phyloP scores from a whole-genome alignment of 92 coral and sea anemone species.

The Desmophyllum pertusum region DNA sequence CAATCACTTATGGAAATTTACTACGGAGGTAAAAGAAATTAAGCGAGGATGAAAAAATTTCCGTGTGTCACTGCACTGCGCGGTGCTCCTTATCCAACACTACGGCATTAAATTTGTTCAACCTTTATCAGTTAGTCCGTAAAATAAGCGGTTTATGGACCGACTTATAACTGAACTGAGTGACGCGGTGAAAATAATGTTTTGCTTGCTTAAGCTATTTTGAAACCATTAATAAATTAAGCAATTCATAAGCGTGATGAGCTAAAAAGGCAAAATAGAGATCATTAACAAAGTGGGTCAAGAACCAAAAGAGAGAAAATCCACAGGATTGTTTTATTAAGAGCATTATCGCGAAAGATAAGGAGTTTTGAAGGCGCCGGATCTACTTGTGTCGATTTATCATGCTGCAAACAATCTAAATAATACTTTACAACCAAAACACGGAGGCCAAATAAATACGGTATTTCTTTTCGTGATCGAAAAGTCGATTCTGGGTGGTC shows the following conservation, averaged over 20 bases:
- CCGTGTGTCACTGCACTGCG: conserved; percentile 1
- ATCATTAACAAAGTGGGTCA: conserved; percentile 35
- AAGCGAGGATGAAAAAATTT: not conserved
- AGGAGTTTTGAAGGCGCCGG: conserved; percentile 32
- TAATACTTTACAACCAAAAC: conserved; percentile 22
- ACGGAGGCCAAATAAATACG: conserved; percentile 22
- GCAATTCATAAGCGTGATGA: conserved; percentile 16
- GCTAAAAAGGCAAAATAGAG: conserved; percentile 14
- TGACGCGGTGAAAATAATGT: conserved; percentile 8
- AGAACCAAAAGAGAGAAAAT: conserved; percentile 27
- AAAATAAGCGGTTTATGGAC: conserved; percentile 25
- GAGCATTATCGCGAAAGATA: conserved; percentile 29
- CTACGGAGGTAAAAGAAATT: conserved; percentile 19
- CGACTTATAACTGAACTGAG: not conserved
- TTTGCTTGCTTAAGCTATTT: conserved; percentile 30
- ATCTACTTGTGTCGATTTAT: conserved; percentile 37
- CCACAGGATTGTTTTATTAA: conserved; percentile 39
- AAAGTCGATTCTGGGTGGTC: conserved; percentile 32
- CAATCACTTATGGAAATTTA: conserved; percentile 13
- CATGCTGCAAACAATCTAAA: conserved; percentile 39
- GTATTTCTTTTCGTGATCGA: not conserved
- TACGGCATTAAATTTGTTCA: not conserved
- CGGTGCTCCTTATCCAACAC: not conserved
- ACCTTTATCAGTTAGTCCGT: conserved; percentile 15
- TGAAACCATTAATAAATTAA: conserved; percentile 35